Percentiles rank a stretch among this genome's conserved stretches.
Conservation (phyloP, 1,140 invertebrate genomes). For the Tetramorium parvispinum region DNA sequence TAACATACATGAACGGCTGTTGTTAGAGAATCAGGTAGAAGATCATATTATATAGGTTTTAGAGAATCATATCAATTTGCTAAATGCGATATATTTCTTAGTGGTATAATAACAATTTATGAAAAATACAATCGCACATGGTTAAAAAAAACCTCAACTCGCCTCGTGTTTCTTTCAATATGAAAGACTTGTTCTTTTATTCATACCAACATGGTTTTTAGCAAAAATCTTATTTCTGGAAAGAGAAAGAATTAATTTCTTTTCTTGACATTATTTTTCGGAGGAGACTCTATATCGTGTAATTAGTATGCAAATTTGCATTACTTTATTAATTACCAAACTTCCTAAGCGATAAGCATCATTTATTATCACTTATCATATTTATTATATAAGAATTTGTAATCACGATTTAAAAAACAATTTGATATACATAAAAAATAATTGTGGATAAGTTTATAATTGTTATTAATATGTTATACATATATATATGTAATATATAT, state of each 20-base stretch:
- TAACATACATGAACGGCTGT: constrained; percentile 51
- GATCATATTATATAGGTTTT: no score
- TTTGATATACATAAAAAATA: background rate
- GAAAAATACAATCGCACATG: background rate
- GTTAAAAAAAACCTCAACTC: background rate
- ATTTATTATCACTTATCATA: no score
- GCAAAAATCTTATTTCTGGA: background rate
- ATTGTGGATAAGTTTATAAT: background rate
- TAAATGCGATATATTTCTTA: background rate
- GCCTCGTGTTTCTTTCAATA: background rate
- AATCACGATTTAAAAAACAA: background rate
- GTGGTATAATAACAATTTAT: background rate
- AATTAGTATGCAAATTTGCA: background rate
- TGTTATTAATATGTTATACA: background rate
- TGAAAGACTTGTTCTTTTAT: background rate
- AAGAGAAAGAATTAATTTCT: background rate
- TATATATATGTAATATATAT: no score
- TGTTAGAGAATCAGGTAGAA: background rate
- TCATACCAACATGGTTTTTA: background rate
- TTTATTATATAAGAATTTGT: background rate
- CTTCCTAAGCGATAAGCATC: background rate
- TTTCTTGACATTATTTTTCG: background rate
- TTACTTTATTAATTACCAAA: background rate
- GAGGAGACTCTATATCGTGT: background rate
- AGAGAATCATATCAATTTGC: background rate